A percentile compares a stretch with the other conserved stretches of the same genome.
phyloP scores from a whole-genome alignment of 2,797 vertebrate species.

The Poeciliopsis paucimaculata region DNA sequence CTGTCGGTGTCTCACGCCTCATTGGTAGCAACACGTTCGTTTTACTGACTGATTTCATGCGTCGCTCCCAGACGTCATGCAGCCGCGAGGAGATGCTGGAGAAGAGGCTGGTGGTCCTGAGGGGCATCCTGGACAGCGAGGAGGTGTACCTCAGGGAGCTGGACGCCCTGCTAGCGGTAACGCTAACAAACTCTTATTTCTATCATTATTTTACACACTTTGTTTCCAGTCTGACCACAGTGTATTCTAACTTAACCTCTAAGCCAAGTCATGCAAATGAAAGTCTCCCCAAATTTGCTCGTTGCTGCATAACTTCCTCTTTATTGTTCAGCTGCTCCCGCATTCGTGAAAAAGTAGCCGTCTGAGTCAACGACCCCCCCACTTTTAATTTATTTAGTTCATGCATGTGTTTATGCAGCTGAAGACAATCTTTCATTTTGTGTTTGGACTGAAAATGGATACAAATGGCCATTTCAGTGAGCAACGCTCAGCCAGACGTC shows the following conservation, averaged over 20 bases:
- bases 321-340: neutral
- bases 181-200: neutral
- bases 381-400: neutral
- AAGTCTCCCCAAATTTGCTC: neutral
- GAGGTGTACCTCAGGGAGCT: constrained; percentile 80
- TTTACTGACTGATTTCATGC: neutral
- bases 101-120: constrained; percentile 73
- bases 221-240: neutral
- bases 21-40: neutral
- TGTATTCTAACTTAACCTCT: neutral
- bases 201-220: neutral
- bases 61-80: constrained; percentile 43
- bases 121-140: constrained; percentile 75
- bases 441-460: neutral
- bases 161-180: constrained; percentile 77
- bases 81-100: constrained; percentile 69
- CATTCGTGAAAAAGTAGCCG: neutral
- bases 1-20: no score
- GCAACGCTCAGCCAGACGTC: neutral
- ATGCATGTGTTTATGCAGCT: neutral
- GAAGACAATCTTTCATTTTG: neutral
- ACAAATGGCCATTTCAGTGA: neutral
- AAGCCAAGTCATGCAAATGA: neutral
- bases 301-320: constrained; percentile 16
- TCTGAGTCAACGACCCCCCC: neutral